Evolutionary conservation across 2,113 vertebrate species (phyloP), one percentile per base, ranked within the genome.

Genomic region (Grus americana): DNA sequence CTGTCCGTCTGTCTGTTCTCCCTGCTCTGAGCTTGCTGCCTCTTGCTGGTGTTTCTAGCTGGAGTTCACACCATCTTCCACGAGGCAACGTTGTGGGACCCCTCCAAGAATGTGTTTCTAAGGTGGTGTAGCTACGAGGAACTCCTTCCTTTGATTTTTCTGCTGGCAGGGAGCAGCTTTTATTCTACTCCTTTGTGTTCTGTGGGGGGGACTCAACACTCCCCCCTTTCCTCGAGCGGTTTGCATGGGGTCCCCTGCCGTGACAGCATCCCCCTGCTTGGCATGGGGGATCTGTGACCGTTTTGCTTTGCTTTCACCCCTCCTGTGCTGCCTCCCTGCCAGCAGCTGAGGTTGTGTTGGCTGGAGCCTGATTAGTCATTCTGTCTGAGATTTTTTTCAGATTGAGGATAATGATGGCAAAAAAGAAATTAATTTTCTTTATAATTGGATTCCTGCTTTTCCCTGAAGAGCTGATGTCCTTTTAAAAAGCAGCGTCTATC

Each of bases 371-470:
- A 44, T 85, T 55, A 92, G 70, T 76, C 65, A 36, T 82, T 95
- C 80, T 90, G 80, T 61, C 92, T 47, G 91, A 49, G 91, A 90
- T 73, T 79, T 79, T 68, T 84, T 95, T 95, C 83, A 34, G 73
- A 76, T 12, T 62, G 71, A 92, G 90, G 81, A 79, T 91, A 96
- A 94, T 15, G 70, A 90, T 30, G 66, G 63, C 38, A 80, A 91
- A 93, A 84, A 91, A 90, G 3, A 88, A 94, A 93, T 93, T 96
- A 36, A 92, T 96, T 96, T 93, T 63, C 79, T 49, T 75, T 44
- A 10, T 91, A 92, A 96, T 94, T 92, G 34, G 57, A 85, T 96
- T 96, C 61, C 68, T 0, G 0, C 76, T 74, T 95, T 68, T 92
- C 93, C 90, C 88, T 1, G 0, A 86, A 91, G 86, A 96, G 44